phyloP scores from a whole-genome alignment of 2,113 vertebrate species.

The Saguinus midas region DNA sequence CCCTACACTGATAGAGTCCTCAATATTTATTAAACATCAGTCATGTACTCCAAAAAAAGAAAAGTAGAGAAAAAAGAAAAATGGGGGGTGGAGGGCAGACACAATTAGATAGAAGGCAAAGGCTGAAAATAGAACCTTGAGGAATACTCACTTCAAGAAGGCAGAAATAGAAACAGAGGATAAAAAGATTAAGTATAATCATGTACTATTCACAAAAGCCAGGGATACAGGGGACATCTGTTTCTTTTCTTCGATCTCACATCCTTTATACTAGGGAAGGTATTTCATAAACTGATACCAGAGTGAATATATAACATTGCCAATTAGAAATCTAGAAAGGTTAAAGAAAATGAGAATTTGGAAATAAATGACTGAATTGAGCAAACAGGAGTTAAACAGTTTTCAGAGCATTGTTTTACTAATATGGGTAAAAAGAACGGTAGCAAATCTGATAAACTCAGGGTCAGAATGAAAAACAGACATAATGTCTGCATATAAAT shows the following conservation, averaged over 20 bases:
- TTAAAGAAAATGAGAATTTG: constrained; percentile 14
- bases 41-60: background rate
- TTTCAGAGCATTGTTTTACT: background rate
- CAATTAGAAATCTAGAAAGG: background rate
- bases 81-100: background rate
- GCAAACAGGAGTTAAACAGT: background rate
- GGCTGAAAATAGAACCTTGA: constrained; percentile 60
- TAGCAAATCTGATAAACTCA: background rate
- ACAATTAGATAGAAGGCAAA: background rate
- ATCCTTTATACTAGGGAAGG: background rate
- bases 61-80: background rate
- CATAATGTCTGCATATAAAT: background rate
- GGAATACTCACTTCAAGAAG: constrained; percentile 48
- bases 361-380: constrained; percentile 42
- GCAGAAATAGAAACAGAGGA: constrained; percentile 57
- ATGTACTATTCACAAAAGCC: constrained; percentile 13
- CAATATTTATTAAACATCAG: background rate
- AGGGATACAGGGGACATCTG: constrained; percentile 16
- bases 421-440: background rate
- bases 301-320: background rate
- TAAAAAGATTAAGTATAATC: constrained; percentile 52
- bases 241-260: constrained; percentile 26
- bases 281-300: constrained; percentile 4
- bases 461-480: constrained; percentile 18
- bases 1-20: background rate